A percentile compares a stretch with the other conserved stretches of the same genome.
Conservation (phyloP, 2,888 invertebrate species). For the Rhagium mordax region DNA sequence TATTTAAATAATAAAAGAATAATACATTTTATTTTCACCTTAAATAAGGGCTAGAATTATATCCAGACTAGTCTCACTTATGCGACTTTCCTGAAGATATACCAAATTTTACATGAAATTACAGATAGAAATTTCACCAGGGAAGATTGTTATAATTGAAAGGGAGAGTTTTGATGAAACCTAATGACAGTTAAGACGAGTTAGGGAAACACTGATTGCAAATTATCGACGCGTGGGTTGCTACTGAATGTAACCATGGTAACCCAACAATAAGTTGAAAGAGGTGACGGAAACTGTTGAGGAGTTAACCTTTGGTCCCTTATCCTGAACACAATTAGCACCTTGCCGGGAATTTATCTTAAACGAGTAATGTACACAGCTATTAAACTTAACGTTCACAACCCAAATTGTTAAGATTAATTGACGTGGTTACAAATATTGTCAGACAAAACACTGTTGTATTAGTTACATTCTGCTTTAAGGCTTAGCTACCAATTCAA, state of each 20-base stretch:
- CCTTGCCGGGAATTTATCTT: constrained; percentile 44
- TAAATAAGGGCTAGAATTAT: background rate
- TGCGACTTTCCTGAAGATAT: background rate
- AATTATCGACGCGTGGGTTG: constrained; percentile 54
- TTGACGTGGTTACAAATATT: constrained; percentile 46
- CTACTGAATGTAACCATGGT: constrained; percentile 40
- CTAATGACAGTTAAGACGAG: constrained; percentile 55
- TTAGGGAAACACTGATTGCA: constrained; percentile 55
- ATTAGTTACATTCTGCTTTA: constrained; percentile 24
- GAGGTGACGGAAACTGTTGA: constrained; percentile 51
- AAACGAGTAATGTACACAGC: constrained; percentile 46
- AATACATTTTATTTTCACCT: no score
- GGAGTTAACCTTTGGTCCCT: constrained; percentile 49
- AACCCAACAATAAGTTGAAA: constrained; percentile 52
- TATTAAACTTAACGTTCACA: constrained; percentile 45
- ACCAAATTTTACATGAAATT: constrained; percentile 26
- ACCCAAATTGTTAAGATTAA: constrained; percentile 47
- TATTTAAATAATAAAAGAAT: no score
- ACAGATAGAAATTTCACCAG: constrained; percentile 30
- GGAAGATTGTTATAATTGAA: constrained; percentile 49
- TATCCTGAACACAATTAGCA: constrained; percentile 49
- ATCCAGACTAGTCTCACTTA: background rate
- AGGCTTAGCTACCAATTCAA: constrained; percentile 13
- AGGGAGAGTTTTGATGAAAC: constrained; percentile 53
- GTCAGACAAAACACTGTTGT: constrained; percentile 46